These are phyloP conservation scores for Pseudomyrmex flavicornis DNA, from an alignment of 1,140 invertebrate species.

Conservation along the genomic window DNA sequence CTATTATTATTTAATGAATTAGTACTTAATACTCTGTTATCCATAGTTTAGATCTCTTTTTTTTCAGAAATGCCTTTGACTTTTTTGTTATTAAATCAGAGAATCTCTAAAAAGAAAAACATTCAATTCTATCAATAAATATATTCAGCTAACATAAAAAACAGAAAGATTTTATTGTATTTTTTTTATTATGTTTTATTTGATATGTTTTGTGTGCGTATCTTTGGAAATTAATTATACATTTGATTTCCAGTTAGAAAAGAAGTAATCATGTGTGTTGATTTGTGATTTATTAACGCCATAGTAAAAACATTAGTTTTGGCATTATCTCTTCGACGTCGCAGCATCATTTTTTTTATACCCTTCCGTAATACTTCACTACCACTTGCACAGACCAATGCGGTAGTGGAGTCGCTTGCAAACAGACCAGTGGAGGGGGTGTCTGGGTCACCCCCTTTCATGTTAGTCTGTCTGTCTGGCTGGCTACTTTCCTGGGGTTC, in stretches of 20 bases:
- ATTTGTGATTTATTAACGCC: neutral
- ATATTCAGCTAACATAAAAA: neutral
- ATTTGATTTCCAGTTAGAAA: neutral
- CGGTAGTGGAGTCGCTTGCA: constrained; percentile 70
- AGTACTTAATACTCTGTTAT: no score
- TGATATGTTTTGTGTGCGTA: no score
- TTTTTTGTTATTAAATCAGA: no score
- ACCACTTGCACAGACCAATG: constrained; percentile 66
- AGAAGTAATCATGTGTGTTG: no score
- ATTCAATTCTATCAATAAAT: no score
- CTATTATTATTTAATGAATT: neutral
- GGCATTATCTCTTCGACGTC: constrained; percentile 40
- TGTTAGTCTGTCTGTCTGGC: constrained; percentile 78
- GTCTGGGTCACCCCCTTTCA: constrained; percentile 84
- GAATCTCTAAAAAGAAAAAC: no score
- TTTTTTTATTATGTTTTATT: neutral
- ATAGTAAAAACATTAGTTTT: constrained; percentile 15
- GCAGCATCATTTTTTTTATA: constrained; percentile 66
- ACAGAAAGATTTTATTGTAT: neutral
- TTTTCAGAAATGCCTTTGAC: no score
- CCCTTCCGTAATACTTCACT: constrained; percentile 51
- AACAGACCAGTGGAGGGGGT: constrained; percentile 78
- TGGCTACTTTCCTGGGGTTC: constrained; percentile 78
- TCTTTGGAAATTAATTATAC: neutral
- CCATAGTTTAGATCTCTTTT: no score